Evolutionary conservation across 1,140 invertebrate genomes (phyloP), one percentile per base, ranked within the genome.

Genomic region (Leguminivora glycinivorella): DNA sequence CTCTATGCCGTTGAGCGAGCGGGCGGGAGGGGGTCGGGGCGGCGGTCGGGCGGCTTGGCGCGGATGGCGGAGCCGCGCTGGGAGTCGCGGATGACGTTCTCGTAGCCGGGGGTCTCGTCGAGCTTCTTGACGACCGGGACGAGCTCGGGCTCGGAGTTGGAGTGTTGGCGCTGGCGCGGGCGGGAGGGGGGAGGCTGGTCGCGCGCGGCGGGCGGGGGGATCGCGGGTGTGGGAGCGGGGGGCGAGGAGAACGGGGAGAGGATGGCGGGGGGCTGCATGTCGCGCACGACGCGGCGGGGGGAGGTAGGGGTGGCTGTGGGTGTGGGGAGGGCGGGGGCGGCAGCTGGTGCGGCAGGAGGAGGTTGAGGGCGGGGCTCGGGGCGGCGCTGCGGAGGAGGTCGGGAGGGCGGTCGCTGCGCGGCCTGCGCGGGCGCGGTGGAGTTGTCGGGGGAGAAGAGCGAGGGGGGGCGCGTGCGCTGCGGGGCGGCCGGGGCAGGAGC

Each of bases 191-290:
- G 83, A 83, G 58, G 66, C 24, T 34, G 40, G 40, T 19, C 14
- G 56, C 34, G 47, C 4, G 43, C 19, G 74, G 34, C n/a, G 34
- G 7, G 31, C 31, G 31, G 31, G 0, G 9, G 31, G 9, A n/a
- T n/a, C n/a, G n/a, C n/a, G n/a, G 31, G 9, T 2, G 31, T 0
- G 4, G 5, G 4, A 9, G 31, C 66, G 2, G 86, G 85, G 0
- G 90, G 89, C 0, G 90, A 92, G 0, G 86, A 87, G 78, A 92
- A 89, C 0, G 91, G 90, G 0, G 89, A 91, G 1, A 91, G 68
- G 25, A 91, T 89, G 10, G 88, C 81, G 0, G 91, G 88, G 0
- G 88, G 84, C 77, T 89, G 87, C 83, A 90, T 85, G 69, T 90
- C 89, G 22, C 56, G 56, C 1, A 58, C 10, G 0, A 2, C 47